Conservation (phyloP, 2,797 vertebrate genomes). For the Tolypeutes matacus region DNA sequence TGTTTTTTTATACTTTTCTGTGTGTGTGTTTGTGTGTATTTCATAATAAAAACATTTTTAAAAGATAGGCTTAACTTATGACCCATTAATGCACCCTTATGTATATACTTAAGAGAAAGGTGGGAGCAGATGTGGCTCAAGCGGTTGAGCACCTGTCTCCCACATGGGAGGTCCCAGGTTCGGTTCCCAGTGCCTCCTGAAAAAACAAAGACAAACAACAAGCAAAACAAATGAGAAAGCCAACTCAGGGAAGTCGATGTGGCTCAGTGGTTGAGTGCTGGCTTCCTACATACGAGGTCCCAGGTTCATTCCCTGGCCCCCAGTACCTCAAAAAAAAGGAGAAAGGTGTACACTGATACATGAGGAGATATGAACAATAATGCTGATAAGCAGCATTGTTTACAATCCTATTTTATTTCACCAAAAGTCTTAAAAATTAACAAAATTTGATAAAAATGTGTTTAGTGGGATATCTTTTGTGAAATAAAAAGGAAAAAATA, state of each 20-base stretch:
- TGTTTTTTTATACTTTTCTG: neutral
- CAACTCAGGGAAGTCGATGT: no score
- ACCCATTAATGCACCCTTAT: neutral
- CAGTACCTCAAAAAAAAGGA: no score
- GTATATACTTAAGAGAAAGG: constrained; percentile 19
- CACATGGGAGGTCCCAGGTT: no score
- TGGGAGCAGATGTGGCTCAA: no score
- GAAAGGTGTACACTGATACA: neutral
- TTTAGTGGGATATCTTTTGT: neutral
- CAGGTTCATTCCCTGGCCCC: no score
- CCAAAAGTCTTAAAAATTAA: constrained; percentile 35
- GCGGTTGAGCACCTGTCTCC: no score
- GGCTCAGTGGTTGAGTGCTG: no score
- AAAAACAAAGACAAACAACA: no score
- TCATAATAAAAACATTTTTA: constrained; percentile 50
- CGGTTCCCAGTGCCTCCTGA: no score
- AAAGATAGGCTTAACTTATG: constrained; percentile 21
- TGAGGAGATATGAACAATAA: constrained; percentile 39
- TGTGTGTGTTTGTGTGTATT: constrained; percentile 27
- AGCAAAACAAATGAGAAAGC: no score
- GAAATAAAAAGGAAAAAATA: constrained; percentile 60
- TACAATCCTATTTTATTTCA: constrained; percentile 22
- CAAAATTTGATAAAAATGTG: neutral
- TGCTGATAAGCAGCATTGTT: constrained; percentile 16
- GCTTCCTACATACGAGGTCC: no score